Base-by-base conservation (phyloP, 2,888 invertebrate species). In the Molorchus minor region DNA sequence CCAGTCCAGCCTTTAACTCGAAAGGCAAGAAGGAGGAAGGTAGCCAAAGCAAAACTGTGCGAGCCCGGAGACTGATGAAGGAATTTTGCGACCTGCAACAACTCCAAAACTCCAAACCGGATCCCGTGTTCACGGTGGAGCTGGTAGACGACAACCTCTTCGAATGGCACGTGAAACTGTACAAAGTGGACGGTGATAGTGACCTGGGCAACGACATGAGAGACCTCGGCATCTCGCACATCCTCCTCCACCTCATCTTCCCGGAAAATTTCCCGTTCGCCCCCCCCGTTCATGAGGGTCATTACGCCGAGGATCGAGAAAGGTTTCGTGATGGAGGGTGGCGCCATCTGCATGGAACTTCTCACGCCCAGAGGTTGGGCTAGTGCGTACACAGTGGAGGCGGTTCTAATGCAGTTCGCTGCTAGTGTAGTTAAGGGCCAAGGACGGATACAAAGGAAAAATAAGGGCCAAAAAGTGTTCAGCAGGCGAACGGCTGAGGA, bases 241-340 rank as follows among this genome's bases (percentile, higher is more conserved):
- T 94, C 72, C 83, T 92, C 66, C 83, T 94, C 68, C 92, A 93
- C 79, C 83, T 93, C 70, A 84, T 90, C 65, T 94, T 94, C 81
- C 94, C 94, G 12, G 92, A 94, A 75, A 93, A 93, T 78, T 94
- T 94, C 75, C 94, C 94, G 36, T 94, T 94, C 76, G 91, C 92
- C 35, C 94, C 94, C 49, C 94, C n/a, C 94, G 36, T 94, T 94
- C 79, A 85, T 87, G 84, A 79, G 87, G 46, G 86, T 87, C 5
- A 85, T 87, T 38, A 83, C 87, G 12, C 87, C 87, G 1, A 80
- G 85, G 58, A 85, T 87, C 65, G 87, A 87, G 69, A 86, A 86
- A 71, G 93, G 93, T 33, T 94, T 93, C 77, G 93, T 94, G 17
- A 93, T 94, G 93, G 93, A 93, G 81, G 93, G 93, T 56, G 93